These are phyloP conservation scores for Eclectus roratus DNA, from an alignment of 2,113 vertebrate species.

Conservation along the genomic window DNA sequence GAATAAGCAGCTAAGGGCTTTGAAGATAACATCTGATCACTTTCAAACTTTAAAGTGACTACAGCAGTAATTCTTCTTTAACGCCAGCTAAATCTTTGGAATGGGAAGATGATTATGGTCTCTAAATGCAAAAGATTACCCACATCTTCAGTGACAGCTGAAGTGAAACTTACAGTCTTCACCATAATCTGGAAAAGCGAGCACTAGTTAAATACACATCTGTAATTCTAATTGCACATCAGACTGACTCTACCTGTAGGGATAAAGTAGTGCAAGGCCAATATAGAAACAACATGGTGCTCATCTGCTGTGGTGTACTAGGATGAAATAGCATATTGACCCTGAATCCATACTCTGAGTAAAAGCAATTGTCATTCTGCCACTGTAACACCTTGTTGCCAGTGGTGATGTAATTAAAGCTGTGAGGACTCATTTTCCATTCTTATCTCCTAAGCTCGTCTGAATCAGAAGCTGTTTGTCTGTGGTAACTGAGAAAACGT, in stretches of 20 bases:
- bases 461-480: constrained; percentile 83
- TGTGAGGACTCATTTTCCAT: constrained; percentile 87
- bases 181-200: constrained; percentile 45
- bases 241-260: constrained; percentile 73
- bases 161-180: constrained; percentile 53
- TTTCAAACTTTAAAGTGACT: constrained; percentile 56
- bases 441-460: constrained; percentile 83
- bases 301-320: constrained; percentile 68
- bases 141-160: constrained; percentile 53
- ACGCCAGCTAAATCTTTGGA: constrained; percentile 51
- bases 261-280: constrained; percentile 65
- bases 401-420: constrained; percentile 91
- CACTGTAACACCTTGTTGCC: constrained; percentile 84
- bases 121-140: constrained; percentile 64
- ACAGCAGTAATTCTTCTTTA: constrained; percentile 49
- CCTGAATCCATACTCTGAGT: constrained; percentile 75
- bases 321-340: constrained; percentile 82
- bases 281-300: constrained; percentile 69
- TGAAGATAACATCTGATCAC: constrained; percentile 46
- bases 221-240: constrained; percentile 71
- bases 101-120: constrained; percentile 62
- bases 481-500: constrained; percentile 80
- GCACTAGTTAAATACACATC: constrained; percentile 46
- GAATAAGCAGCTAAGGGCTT: constrained; percentile 48
- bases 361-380: constrained; percentile 82